Base-by-base conservation (phyloP, 1,140 invertebrate genomes). In the Penaeus indicus region DNA sequence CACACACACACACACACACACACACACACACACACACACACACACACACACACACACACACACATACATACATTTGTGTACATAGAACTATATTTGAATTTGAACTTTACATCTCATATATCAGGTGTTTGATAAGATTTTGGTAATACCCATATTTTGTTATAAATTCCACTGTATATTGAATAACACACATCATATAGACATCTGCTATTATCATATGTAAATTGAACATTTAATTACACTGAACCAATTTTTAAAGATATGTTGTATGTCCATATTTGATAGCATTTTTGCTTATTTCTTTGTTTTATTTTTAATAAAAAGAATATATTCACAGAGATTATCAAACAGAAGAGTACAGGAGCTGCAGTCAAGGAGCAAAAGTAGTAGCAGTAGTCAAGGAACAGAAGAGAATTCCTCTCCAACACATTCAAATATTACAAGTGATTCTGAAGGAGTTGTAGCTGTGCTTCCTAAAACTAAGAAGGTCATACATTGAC, bases 391-490 rank as follows among this genome's bases (percentile, higher is more conserved):
- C 60, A 82, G 67, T 18, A 77, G 32, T 22, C 86, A 82, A 21
- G 72, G 25, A 69, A 25, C 62, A 38, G 63, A 47, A 5, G 21
- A 19, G 4, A 78, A 79, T 18, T 47, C 38, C 7, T 88, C 86
- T n/a, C 67, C 67, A 72, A 61, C 86, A 22, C 62, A 62, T 21
- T 61, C 67, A 2, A 83, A 47, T 38, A n/a, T 75, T 27, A 32
- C 64, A n/a, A 88, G 78, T 77, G 86, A 88, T 83, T 88, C 86
- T 61, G 86, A 88, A 62, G 86, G 80, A 61, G 86, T 88, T 32
- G 86, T 88, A 47, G 80, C 86, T 42, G 67, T 83, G n/a, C 64
- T 62, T 75, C 67, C 79, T 47, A 83, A 83, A n/a, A 77, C 16
- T 22, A 22, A 62, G 1, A 83, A 83, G 79, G 86, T 88, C n/a